Evolutionary conservation across 2,797 vertebrate genomes (phyloP).

Genomic region (Characodon lateralis): DNA sequence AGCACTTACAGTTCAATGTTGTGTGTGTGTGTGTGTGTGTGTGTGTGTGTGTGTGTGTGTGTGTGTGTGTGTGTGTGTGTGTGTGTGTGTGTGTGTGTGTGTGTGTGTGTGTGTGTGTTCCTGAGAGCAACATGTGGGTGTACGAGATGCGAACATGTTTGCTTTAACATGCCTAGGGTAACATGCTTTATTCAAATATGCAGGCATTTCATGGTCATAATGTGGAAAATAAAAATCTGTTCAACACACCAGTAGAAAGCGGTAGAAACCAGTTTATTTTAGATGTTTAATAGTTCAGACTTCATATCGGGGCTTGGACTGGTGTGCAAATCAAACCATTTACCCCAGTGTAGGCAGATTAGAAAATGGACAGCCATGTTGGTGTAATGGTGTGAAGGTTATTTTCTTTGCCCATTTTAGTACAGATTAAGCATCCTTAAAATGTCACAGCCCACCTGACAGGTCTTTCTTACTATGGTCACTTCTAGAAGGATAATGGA

Average conservation of each 20-base stretch:
- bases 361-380: neutral
- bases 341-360: neutral
- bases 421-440: neutral
- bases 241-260: slow-evolving; percentile 2
- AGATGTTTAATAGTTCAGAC: neutral
- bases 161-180: slow-evolving; percentile 32
- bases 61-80: too few species aligned
- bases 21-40: neutral
- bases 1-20: slow-evolving; percentile 17
- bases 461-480: too few species aligned
- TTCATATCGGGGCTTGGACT: neutral
- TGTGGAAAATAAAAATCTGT: slow-evolving; percentile 12
- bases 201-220: slow-evolving; percentile 41
- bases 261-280: neutral
- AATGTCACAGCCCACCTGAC: too few species aligned
- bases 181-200: slow-evolving; percentile 34
- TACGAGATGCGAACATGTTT: slow-evolving; percentile 19
- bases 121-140: slow-evolving; percentile 16
- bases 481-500: too few species aligned
- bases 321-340: neutral
- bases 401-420: neutral
- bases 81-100: too few species aligned
- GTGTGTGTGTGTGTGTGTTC: slow-evolving; percentile 1
- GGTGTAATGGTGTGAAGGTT: neutral
- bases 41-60: too few species aligned